A percentile compares a stretch with the other conserved stretches of the same genome.
phyloP scores from a whole-genome alignment of 2,113 vertebrate species.

The Ranitomeya imitator region DNA sequence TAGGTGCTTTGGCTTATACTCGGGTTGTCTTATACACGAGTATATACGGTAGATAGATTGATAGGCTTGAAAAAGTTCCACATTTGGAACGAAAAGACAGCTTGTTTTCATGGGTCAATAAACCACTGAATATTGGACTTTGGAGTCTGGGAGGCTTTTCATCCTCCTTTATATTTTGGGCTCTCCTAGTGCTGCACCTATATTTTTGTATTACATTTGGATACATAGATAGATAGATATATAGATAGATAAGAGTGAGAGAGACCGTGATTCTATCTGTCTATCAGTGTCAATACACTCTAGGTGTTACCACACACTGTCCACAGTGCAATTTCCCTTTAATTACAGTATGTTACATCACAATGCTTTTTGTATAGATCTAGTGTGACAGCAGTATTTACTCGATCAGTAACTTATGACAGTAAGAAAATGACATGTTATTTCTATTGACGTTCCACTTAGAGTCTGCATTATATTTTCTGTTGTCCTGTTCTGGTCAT shows the following conservation, averaged over 20 bases:
- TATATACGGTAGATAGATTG: too few species aligned
- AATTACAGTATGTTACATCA: background rate
- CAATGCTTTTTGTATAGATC: background rate
- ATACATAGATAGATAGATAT: background rate
- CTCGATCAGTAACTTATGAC: background rate
- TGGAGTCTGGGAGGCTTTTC: too few species aligned
- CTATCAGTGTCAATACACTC: background rate
- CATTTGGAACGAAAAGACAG: too few species aligned
- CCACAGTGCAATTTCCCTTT: background rate
- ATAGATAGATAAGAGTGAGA: background rate
- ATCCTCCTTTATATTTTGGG: too few species aligned
- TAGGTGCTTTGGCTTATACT: too few species aligned
- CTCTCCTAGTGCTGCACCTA: too few species aligned
- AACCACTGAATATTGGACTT: too few species aligned
- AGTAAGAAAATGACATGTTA: background rate
- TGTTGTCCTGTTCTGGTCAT: background rate
- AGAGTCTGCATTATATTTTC: background rate
- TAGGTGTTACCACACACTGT: background rate
- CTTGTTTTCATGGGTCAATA: too few species aligned
- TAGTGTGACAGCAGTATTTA: background rate
- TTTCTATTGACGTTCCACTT: background rate
- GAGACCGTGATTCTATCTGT: too few species aligned
- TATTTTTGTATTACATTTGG: background rate
- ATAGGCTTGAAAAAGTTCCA: too few species aligned
- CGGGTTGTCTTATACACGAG: too few species aligned